Base-by-base conservation (phyloP, 2,113 vertebrate genomes). In the Dascyllus trimaculatus region DNA sequence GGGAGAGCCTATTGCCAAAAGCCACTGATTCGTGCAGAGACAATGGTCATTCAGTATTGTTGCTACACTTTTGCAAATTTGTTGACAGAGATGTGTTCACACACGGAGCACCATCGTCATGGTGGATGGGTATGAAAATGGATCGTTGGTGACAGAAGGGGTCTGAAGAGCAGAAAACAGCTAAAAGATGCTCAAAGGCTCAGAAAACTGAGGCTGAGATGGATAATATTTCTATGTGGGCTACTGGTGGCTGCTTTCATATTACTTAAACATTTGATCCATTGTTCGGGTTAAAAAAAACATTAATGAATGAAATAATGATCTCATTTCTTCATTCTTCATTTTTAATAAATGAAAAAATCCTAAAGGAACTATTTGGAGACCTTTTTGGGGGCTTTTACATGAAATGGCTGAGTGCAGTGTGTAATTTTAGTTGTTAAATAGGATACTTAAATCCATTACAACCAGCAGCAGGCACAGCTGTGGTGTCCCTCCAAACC, bases 401-500 rank as follows among this genome's bases (percentile, higher is more conserved):
- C 68, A 81, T 57, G 0, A 58, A 69, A 40, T 38, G 46, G 48
- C 43, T 72, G 53, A 66, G 25, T 56, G 46, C 15, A 29, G 32
- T 45, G 38, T 49, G 25, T 66, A 3, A 40, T 70, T 69, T 74
- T 52, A 17, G 18, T 57, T 32, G 29, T 66, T 67, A 78, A 73
- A 5, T 1, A 11, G 3, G 11, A 70, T 24, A 79, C 29, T 43
- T 60, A 45, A 11, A 5, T 52, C 21, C 49, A 70, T 72, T 67
- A 58, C 49, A 74, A 19, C 65, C 68, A 72, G 52, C 46, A 53
- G 56, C 56, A 21, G 45, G n/a, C 26, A 22, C 54, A 58, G 46
- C 8, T 49, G 18, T 21, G 21, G 32, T 7, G 3, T 58, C 67
- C 13, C 59, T 19, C 2, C 2, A 0, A 13, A 15, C 13, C 40